Conservation (phyloP, 1,140 invertebrate species). For the Aphis craccivora region DNA sequence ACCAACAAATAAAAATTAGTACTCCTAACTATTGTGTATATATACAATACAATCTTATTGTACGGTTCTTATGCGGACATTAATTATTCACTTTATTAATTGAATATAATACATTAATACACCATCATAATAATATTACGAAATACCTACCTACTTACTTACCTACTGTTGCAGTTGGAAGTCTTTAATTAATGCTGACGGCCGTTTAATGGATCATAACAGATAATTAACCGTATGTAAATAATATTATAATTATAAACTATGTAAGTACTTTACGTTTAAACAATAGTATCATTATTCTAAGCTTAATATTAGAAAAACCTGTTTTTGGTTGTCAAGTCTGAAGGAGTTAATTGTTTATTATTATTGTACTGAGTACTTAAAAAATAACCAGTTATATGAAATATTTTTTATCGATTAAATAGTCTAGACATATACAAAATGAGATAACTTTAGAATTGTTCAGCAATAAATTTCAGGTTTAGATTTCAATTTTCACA, state of each 20-base stretch:
- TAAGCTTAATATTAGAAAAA: not conserved
- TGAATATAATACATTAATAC: not conserved
- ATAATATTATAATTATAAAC: not conserved
- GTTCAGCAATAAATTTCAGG: not conserved
- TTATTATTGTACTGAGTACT: not conserved
- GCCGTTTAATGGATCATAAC: not conserved
- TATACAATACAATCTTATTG: not conserved
- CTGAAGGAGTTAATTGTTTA: not conserved
- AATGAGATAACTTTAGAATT: not conserved
- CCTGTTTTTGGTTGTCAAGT: not conserved
- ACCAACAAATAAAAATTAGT: not conserved
- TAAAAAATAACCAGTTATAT: not conserved
- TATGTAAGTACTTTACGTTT: not conserved
- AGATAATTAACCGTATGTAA: not conserved
- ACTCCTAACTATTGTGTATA: not conserved
- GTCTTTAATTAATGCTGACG: not conserved
- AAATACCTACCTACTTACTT: not conserved
- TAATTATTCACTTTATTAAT: not conserved
- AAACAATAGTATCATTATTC: not conserved
- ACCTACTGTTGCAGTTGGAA: not conserved
- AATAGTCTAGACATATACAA: not conserved
- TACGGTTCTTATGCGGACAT: not conserved
- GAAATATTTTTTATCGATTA: not conserved
- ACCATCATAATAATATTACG: not conserved
- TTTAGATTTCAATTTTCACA: not conserved